Percentiles rank a stretch among this genome's conserved stretches.
Evolutionary conservation across 2,888 invertebrate species (phyloP).

Genomic region (Nephrotoma appendiculata): DNA sequence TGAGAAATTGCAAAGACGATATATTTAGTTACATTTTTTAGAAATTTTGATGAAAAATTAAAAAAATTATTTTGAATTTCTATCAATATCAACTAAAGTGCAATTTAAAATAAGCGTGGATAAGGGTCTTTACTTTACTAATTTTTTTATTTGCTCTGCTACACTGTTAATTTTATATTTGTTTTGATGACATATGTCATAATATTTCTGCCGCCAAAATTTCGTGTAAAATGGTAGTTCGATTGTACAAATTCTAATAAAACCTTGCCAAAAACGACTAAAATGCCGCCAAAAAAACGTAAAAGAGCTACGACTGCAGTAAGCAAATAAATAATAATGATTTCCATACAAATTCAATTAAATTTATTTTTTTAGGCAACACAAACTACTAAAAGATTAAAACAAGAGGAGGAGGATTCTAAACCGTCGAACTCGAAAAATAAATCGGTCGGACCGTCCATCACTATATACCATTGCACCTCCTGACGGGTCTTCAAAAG

Average conservation of each 20-base stretch:
- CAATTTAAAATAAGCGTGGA: not conserved
- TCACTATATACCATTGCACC: conserved; percentile 28
- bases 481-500: conserved; percentile 28
- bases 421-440: not conserved
- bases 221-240: not conserved
- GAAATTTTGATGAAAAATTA: no score
- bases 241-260: not conserved
- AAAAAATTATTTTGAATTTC: no score
- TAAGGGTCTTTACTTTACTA: not conserved
- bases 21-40: no score
- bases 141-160: not conserved
- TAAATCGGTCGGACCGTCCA: not conserved
- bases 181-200: not conserved
- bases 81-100: no score
- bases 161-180: not conserved
- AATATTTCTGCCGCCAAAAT: not conserved
- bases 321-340: not conserved
- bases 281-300: not conserved
- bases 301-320: not conserved
- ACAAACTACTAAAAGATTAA: not conserved
- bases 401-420: not conserved
- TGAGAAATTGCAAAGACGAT: no score
- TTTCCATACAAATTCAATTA: not conserved
- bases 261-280: not conserved
- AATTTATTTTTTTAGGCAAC: not conserved